phyloP scores from a whole-genome alignment of 2,888 invertebrate genomes.

The Tenthredo notha region DNA sequence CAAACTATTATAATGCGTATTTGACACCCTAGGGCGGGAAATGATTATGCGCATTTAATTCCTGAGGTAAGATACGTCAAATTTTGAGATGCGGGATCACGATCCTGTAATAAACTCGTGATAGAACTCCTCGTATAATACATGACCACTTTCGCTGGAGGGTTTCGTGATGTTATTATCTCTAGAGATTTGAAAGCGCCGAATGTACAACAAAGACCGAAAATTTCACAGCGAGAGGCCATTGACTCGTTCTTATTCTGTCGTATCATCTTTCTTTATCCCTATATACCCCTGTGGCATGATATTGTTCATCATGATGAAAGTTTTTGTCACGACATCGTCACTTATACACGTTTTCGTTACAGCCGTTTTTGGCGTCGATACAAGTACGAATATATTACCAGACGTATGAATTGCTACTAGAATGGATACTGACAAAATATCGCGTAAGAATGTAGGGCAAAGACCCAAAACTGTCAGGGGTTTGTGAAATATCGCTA shows the following conservation, averaged over 20 bases:
- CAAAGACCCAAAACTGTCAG: constrained; percentile 60
- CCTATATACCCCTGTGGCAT: background rate
- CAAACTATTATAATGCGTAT: background rate
- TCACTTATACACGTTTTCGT: background rate
- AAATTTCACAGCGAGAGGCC: background rate
- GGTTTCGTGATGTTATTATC: constrained; percentile 1
- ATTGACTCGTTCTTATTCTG: background rate
- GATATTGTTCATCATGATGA: background rate
- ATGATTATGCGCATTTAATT: constrained; percentile 5
- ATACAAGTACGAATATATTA: constrained; percentile 1
- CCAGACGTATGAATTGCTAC: background rate
- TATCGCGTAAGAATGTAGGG: constrained; percentile 63
- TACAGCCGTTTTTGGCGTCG: background rate
- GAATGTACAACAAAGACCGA: background rate
- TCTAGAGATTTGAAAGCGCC: background rate
- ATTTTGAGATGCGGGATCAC: background rate
- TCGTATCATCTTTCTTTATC: background rate
- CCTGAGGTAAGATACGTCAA: background rate
- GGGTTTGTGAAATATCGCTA: constrained; percentile 60
- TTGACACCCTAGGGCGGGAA: background rate
- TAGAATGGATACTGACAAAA: background rate
- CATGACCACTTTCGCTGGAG: background rate
- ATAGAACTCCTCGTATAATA: background rate
- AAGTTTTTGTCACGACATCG: background rate
- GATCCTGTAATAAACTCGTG: background rate